Percentiles rank a stretch among this genome's conserved stretches.
Evolutionary conservation across 2,888 invertebrate genomes (phyloP).

Genomic region (Plebejus argus): DNA sequence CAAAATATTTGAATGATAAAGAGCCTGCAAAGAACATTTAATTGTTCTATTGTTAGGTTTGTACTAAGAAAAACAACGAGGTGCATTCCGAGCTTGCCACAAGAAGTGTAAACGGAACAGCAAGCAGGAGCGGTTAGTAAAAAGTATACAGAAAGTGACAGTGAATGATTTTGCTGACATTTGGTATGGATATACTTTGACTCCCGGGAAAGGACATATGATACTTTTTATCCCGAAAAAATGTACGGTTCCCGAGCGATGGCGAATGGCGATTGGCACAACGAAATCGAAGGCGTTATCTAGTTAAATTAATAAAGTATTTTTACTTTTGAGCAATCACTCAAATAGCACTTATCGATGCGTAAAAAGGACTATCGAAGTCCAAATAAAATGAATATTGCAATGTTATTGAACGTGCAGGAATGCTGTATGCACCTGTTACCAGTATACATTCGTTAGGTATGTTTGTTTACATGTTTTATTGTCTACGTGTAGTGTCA

Average conservation of each 20-base stretch:
- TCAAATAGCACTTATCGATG: not conserved
- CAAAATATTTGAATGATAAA: conserved; percentile 3
- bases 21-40: not conserved
- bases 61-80: not conserved
- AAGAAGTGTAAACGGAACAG: too few relatives aligned
- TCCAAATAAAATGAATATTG: conserved; percentile 23
- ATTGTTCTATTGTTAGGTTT: not conserved
- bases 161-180: too few relatives aligned
- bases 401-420: conserved; percentile 15
- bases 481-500: not conserved
- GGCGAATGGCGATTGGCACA: not conserved
- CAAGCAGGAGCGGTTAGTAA: too few relatives aligned
- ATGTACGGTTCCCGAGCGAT: too few relatives aligned
- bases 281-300: too few relatives aligned
- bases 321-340: not conserved
- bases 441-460: not conserved
- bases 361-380: not conserved
- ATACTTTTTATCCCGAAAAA: too few relatives aligned
- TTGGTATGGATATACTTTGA: too few relatives aligned
- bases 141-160: too few relatives aligned
- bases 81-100: too few relatives aligned
- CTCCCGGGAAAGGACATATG: too few relatives aligned
- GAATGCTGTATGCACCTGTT: conserved; percentile 19
- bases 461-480: conserved; percentile 11
- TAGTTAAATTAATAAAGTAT: too few relatives aligned